Evolutionary conservation across 2,113 vertebrate species (phyloP).

Genomic region (Tringa solitaria): DNA sequence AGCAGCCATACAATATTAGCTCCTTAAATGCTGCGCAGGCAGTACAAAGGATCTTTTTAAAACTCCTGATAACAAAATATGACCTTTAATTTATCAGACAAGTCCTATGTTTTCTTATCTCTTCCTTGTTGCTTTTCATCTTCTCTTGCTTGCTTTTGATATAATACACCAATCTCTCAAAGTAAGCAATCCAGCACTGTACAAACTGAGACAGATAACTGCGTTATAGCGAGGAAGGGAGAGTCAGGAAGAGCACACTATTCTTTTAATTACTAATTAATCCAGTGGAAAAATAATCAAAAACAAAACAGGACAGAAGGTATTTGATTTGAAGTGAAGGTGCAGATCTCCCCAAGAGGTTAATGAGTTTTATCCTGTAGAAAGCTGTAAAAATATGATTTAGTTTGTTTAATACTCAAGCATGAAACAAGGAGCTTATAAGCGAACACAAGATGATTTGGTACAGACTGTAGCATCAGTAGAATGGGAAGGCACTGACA

Average conservation of each 20-base stretch:
- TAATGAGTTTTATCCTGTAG: not conserved
- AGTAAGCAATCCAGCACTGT: not conserved
- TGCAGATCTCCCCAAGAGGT: not conserved
- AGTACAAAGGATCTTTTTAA: constrained; percentile 36
- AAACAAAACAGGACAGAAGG: not conserved
- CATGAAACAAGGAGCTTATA: not conserved
- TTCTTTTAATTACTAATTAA: constrained; percentile 52
- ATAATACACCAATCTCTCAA: not conserved
- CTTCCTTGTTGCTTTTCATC: constrained; percentile 54
- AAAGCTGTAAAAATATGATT: not conserved
- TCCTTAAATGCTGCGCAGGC: constrained; percentile 27
- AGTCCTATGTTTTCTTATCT: constrained; percentile 61
- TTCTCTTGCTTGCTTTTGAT: constrained; percentile 50
- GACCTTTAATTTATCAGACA: constrained; percentile 68
- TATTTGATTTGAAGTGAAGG: not conserved
- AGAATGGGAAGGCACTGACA: not conserved
- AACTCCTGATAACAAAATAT: constrained; percentile 28
- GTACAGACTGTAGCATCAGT: not conserved
- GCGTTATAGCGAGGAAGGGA: not conserved
- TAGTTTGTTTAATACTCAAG: not conserved
- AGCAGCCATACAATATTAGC: constrained; percentile 23
- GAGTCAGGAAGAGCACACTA: not conserved
- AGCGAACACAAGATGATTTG: not conserved
- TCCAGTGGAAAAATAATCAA: constrained; percentile 12
- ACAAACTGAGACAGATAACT: not conserved